Evolutionary conservation across 1,140 invertebrate genomes (phyloP).

Genomic region (Anthonomus grandis): DNA sequence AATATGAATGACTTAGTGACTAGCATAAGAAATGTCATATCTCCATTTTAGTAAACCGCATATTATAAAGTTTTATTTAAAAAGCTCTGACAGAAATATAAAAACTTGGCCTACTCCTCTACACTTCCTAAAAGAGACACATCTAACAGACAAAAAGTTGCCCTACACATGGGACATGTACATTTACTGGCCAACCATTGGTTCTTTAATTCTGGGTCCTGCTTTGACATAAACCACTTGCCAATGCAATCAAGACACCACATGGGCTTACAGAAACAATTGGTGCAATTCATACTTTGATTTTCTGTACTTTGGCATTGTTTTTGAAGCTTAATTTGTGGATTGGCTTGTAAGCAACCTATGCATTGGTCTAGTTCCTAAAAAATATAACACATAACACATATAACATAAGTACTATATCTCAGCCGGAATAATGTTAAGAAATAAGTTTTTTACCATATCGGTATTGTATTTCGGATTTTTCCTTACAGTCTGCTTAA

Average conservation of each 20-base stretch:
- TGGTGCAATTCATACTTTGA: slow-evolving; percentile 49
- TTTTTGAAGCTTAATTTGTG: slow-evolving; percentile 79
- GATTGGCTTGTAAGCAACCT: slow-evolving; percentile 77
- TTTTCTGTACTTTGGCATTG: slow-evolving; percentile 55
- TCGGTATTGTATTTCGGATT: slow-evolving; percentile 68
- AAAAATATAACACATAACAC: too few species aligned
- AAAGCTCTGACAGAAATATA: too few species aligned
- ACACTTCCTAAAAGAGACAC: slow-evolving; percentile 53
- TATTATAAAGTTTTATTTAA: too few species aligned
- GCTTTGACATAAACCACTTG: slow-evolving; percentile 85
- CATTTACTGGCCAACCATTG: slow-evolving; percentile 82
- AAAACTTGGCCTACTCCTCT: slow-evolving; percentile 5
- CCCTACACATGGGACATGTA: slow-evolving; percentile 84
- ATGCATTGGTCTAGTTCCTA: slow-evolving; percentile 80
- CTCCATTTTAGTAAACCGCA: too few species aligned
- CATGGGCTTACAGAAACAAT: slow-evolving; percentile 77
- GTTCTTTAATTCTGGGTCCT: slow-evolving; percentile 68
- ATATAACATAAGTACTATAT: too few species aligned
- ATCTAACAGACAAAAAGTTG: slow-evolving; percentile 83
- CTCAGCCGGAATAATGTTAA: too few species aligned
- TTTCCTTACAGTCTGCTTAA: slow-evolving; percentile 68
- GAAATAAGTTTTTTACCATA: slow-evolving; percentile 54
- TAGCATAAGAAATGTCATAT: too few species aligned
- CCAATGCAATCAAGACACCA: slow-evolving; percentile 87
- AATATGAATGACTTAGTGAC: too few species aligned